Percentiles rank a stretch among this genome's conserved stretches.
Evolutionary conservation across 2,797 vertebrate species (phyloP).

Genomic region (Takifugu ocellatus): DNA sequence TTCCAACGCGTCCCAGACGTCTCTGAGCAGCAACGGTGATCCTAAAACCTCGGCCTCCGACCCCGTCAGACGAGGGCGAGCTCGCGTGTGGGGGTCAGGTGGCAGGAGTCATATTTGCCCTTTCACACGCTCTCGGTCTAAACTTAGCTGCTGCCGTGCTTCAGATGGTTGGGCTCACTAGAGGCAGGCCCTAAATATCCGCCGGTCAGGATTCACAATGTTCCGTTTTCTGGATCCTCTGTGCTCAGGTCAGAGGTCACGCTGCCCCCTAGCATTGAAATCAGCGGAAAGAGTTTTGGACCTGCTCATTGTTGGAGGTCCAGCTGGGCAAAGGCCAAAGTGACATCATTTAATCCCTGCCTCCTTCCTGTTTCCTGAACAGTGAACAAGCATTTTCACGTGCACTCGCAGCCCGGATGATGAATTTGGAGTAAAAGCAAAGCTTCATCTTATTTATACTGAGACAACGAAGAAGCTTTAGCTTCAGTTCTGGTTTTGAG

Average conservation of each 20-base stretch:
- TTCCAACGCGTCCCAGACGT: not conserved
- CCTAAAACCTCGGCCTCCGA: slow-evolving; percentile 16
- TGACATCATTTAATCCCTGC: slow-evolving; percentile 39
- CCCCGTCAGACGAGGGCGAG: slow-evolving; percentile 23
- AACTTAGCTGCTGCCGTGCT: slow-evolving; percentile 57
- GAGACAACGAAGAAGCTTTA: slow-evolving; percentile 7
- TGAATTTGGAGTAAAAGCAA: slow-evolving; percentile 16
- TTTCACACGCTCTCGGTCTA: slow-evolving; percentile 68
- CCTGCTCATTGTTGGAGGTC: slow-evolving; percentile 8
- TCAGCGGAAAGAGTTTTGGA: not conserved
- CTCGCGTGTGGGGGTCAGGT: slow-evolving; percentile 39
- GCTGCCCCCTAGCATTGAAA: slow-evolving; percentile 1
- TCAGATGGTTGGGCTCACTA: slow-evolving; percentile 40
- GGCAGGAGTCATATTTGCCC: slow-evolving; percentile 49
- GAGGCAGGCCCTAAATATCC: slow-evolving; percentile 36
- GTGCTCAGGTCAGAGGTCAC: slow-evolving; percentile 21
- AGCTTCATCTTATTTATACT: slow-evolving; percentile 32
- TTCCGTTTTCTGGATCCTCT: slow-evolving; percentile 3
- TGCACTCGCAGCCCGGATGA: slow-evolving; percentile 12
- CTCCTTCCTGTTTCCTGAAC: slow-evolving; percentile 7
- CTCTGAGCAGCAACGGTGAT: slow-evolving; percentile 2
- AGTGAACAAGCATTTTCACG: slow-evolving; percentile 17
- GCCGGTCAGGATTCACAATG: slow-evolving; percentile 11
- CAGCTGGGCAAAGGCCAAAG: slow-evolving; percentile 25
- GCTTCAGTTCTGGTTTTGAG: not conserved